phyloP scores from a whole-genome alignment of 2,113 vertebrate species.

The Sporophila hypoxantha region DNA sequence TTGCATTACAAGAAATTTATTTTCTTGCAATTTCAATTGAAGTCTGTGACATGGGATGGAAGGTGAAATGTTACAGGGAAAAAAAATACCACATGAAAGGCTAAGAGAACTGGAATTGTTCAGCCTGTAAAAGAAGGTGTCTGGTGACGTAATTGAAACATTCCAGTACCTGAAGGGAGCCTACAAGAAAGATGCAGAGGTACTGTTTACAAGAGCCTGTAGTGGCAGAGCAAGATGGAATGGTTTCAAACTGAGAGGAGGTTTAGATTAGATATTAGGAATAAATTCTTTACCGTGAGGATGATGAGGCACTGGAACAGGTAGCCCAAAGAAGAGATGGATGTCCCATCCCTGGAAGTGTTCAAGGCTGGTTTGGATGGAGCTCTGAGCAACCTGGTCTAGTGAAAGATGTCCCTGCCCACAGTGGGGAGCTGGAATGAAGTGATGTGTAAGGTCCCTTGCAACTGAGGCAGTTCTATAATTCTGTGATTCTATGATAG shows the following conservation, averaged over 20 bases:
- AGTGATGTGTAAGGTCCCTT: not conserved
- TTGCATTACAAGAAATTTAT: not conserved
- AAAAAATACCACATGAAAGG: not conserved
- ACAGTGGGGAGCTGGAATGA: not conserved
- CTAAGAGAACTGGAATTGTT: not conserved
- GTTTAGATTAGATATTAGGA: not conserved
- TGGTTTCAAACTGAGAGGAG: not conserved
- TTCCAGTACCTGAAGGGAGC: not conserved
- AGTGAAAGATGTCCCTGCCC: not conserved
- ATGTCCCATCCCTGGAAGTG: not conserved
- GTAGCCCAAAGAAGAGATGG: not conserved
- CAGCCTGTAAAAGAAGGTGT: not conserved
- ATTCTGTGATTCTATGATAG: not conserved
- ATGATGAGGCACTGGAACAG: not conserved
- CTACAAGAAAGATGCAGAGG: not conserved
- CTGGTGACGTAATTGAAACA: not conserved
- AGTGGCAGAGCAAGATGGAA: not conserved
- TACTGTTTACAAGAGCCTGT: not conserved
- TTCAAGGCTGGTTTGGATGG: not conserved
- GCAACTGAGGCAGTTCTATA: rapidly evolving
- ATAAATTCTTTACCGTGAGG: not conserved
- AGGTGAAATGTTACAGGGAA: not conserved
- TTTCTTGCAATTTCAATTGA: not conserved
- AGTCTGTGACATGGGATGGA: not conserved
- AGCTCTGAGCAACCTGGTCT: not conserved